These are phyloP conservation scores for Halictus quadricinctus DNA, from an alignment of 2,888 invertebrate species.

Conservation along the genomic window DNA sequence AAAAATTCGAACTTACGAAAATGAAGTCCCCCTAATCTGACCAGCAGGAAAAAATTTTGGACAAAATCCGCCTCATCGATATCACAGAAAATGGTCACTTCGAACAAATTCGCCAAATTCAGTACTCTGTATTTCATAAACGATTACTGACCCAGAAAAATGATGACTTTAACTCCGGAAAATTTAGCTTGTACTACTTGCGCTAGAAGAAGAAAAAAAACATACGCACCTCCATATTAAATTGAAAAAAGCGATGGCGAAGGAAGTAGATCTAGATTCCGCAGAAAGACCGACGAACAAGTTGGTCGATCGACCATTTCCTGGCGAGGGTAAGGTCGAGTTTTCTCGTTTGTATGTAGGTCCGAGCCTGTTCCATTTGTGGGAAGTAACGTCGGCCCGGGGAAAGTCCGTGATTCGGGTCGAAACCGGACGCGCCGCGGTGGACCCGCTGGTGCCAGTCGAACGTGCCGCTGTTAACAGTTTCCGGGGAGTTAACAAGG, in stretches of 20 bases:
- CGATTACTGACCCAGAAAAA: too few relatives aligned
- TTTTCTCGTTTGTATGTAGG: constrained; percentile 64
- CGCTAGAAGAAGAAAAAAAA: too few relatives aligned
- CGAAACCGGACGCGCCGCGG: constrained; percentile 55
- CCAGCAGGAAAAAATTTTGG: background rate
- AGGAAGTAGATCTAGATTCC: background rate
- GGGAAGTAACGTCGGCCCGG: constrained; percentile 55
- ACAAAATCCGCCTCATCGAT: background rate
- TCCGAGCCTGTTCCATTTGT: constrained; percentile 55
- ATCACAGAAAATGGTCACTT: background rate
- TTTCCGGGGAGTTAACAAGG: constrained; percentile 81
- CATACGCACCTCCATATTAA: too few relatives aligned
- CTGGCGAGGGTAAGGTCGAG: constrained; percentile 2
- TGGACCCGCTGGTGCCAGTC: constrained; percentile 58
- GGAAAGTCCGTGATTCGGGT: constrained; percentile 63
- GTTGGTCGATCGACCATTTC: background rate
- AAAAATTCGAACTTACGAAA: background rate
- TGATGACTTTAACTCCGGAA: too few relatives aligned
- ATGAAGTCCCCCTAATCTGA: background rate
- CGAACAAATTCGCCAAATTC: too few relatives aligned
- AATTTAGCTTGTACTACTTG: too few relatives aligned
- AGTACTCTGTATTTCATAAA: too few relatives aligned
- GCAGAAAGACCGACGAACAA: background rate
- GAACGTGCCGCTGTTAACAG: constrained; percentile 79
- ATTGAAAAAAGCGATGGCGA: background rate